Percentiles rank a stretch among this genome's conserved stretches.
Evolutionary conservation across 92 coral and sea anemone genomes (phyloP).

Genomic region (Ricordea florida): DNA sequence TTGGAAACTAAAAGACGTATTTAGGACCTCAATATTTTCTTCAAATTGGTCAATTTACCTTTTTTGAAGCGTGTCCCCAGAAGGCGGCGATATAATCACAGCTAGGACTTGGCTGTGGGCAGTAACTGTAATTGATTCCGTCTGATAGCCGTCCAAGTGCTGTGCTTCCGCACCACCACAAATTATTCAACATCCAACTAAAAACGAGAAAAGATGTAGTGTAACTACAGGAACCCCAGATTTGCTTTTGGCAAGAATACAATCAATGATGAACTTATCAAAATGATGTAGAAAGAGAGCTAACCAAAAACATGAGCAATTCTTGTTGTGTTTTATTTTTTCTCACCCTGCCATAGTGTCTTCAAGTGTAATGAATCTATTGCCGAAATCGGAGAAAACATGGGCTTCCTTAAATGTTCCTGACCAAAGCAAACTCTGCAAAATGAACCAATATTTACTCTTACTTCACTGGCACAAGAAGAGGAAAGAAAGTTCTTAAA

Average conservation of each 20-base stretch:
- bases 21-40: not conserved
- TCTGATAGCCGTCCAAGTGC: slow-evolving; percentile 14
- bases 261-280: not conserved
- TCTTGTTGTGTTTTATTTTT: not conserved
- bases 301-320: too few relatives aligned
- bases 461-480: not conserved
- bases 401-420: slow-evolving; percentile 76
- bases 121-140: slow-evolving; percentile 44
- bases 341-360: slow-evolving; percentile 83
- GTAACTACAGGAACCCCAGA: not conserved
- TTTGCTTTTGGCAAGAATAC: not conserved
- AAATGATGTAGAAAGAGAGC: too few relatives aligned
- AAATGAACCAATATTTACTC: not conserved
- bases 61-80: slow-evolving; percentile 62
- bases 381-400: slow-evolving; percentile 59
- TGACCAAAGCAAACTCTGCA: slow-evolving; percentile 77
- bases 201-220: not conserved
- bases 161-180: slow-evolving; percentile 51
- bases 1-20: too few relatives aligned
- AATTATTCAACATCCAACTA: slow-evolving; percentile 49
- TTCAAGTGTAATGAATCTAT: slow-evolving; percentile 69
- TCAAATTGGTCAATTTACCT: not conserved
- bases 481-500: not conserved
- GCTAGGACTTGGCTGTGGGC: slow-evolving; percentile 1
- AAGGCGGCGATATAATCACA: slow-evolving; percentile 18